phyloP scores from a whole-genome alignment of 2,888 invertebrate genomes.

The Octodonta nipae region DNA sequence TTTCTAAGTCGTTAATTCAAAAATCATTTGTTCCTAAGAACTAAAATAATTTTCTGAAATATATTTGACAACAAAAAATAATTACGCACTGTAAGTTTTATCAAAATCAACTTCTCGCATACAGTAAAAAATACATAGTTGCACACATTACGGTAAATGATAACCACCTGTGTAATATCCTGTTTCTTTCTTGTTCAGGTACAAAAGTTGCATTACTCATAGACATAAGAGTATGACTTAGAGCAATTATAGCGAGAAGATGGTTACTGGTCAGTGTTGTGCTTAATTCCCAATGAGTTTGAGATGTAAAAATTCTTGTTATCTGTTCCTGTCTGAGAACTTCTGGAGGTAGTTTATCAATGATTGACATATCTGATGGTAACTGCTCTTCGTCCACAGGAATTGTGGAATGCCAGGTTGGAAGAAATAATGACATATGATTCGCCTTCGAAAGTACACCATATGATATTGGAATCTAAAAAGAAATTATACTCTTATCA shows the following conservation, averaged over 20 bases:
- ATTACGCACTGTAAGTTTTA: no score
- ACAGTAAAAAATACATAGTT: no score
- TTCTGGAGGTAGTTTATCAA: conserved; percentile 52
- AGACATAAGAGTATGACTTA: conserved; percentile 94
- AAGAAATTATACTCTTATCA: no score
- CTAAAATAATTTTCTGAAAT: no score
- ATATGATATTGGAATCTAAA: conserved; percentile 73
- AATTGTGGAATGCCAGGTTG: conserved; percentile 55
- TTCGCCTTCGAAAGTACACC: conserved; percentile 93
- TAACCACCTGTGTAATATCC: conserved; percentile 64
- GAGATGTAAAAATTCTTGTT: conserved; percentile 69
- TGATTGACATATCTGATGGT: conserved; percentile 24
- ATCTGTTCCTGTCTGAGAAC: conserved; percentile 57
- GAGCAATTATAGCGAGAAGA: conserved; percentile 81
- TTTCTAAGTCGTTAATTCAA: no score
- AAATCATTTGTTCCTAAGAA: no score
- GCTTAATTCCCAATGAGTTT: conserved; percentile 91
- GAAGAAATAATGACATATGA: conserved; percentile 85
- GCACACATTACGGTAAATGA: no score
- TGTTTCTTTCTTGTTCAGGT: conserved; percentile 69
- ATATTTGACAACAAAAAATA: no score
- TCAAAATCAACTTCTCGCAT: no score
- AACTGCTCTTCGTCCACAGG: conserved; percentile 26
- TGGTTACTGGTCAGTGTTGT: conserved; percentile 92
- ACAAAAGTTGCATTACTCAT: conserved; percentile 93